Evolutionary conservation across 2,113 vertebrate species (phyloP).

Genomic region (Mellivora capensis): DNA sequence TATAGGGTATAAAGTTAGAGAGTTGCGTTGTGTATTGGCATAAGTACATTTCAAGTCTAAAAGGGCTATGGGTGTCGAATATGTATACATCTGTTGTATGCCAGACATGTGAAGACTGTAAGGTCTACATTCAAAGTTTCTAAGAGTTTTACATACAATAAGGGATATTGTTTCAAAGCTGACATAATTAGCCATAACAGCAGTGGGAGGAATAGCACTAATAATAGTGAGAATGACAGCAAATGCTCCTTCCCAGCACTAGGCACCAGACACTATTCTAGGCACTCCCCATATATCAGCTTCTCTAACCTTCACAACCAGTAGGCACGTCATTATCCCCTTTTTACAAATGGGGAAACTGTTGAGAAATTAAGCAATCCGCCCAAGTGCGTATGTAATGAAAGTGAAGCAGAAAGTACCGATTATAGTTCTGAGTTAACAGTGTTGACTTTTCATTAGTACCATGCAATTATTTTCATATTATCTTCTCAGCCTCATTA

Average conservation of each 20-base stretch:
- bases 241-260: not conserved
- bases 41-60: not conserved
- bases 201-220: not conserved
- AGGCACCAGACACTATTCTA: not conserved
- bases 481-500: not conserved
- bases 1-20: not conserved
- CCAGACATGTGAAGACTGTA: not conserved
- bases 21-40: not conserved
- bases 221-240: not conserved
- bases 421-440: not conserved
- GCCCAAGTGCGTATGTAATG: not conserved
- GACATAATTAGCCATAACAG: not conserved
- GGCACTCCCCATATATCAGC: not conserved
- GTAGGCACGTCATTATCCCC: not conserved
- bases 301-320: not conserved
- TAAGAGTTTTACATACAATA: not conserved
- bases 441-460: not conserved
- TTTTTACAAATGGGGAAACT: constrained; percentile 7
- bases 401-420: constrained; percentile 13
- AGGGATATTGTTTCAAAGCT: not conserved
- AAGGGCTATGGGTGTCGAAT: not conserved
- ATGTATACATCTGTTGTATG: not conserved
- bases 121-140: not conserved
- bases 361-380: not conserved
- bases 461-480: not conserved